Evolutionary conservation across 2,888 invertebrate species (phyloP).

Genomic region (Dendrolimus houi): DNA sequence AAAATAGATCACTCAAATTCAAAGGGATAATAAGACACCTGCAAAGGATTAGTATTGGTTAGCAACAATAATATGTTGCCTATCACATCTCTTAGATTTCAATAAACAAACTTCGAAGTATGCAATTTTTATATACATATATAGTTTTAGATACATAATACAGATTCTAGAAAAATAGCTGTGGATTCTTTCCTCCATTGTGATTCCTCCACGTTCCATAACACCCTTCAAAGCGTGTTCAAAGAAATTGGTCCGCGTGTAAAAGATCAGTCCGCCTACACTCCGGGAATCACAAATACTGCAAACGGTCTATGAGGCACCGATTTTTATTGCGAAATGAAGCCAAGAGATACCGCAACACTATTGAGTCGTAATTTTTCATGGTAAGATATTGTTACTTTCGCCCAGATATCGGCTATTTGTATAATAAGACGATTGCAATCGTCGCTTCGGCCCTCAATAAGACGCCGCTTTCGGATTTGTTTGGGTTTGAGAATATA

Average conservation of each 20-base stretch:
- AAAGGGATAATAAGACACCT: no score
- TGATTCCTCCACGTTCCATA: conserved; percentile 23
- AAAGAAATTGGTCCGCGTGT: conserved; percentile 34
- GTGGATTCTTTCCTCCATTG: not conserved
- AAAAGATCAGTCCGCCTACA: conserved; percentile 29
- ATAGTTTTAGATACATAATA: no score
- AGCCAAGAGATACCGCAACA: conserved; percentile 50
- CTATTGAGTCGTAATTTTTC: conserved; percentile 51
- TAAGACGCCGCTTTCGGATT: conserved; percentile 40
- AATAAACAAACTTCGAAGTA: no score
- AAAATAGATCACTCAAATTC: no score
- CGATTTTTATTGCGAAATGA: conserved; percentile 45
- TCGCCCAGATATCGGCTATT: conserved; percentile 56
- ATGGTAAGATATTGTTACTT: conserved; percentile 56
- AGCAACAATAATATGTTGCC: no score
- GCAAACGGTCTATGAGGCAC: conserved; percentile 35
- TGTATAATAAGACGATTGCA: conserved; percentile 68
- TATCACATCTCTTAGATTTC: no score
- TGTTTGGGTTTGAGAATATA: conserved; percentile 33
- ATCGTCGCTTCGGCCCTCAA: conserved; percentile 46
- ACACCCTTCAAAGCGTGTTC: conserved; percentile 20
- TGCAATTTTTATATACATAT: no score
- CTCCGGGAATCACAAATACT: conserved; percentile 38
- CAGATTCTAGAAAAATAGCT: no score
- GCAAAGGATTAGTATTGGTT: no score